Evolutionary conservation across 2,113 vertebrate genomes (phyloP).

Genomic region (Sander vitreus): DNA sequence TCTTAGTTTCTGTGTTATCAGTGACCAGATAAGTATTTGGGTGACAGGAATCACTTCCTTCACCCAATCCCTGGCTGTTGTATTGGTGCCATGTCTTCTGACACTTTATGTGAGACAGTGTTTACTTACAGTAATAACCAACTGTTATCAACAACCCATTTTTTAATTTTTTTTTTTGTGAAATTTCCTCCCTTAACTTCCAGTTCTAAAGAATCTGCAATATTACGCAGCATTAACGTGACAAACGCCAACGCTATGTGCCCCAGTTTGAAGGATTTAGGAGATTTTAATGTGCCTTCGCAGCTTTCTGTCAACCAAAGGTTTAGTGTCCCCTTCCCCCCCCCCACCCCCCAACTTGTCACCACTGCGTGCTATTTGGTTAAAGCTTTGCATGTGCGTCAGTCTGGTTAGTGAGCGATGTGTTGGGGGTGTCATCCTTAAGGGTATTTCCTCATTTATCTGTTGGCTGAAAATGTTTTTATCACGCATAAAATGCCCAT

Average conservation of each 20-base stretch:
- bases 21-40: constrained; percentile 24
- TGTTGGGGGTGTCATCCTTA: constrained; percentile 30
- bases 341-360: not conserved
- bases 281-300: constrained; percentile 79
- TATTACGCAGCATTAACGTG: constrained; percentile 46
- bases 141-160: not conserved
- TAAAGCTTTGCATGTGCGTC: constrained; percentile 78
- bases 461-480: constrained; percentile 22
- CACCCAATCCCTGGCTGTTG: not conserved
- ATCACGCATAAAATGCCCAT: constrained; percentile 45
- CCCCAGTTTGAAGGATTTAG: constrained; percentile 66
- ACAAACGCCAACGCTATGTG: constrained; percentile 46
- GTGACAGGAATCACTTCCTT: constrained; percentile 11
- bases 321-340: constrained; percentile 36
- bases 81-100: constrained; percentile 24
- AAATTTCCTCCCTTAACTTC: constrained; percentile 27
- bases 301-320: constrained; percentile 77
- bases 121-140: constrained; percentile 20
- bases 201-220: constrained; percentile 29
- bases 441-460: constrained; percentile 47
- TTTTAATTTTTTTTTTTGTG: not conserved
- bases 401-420: constrained; percentile 31
- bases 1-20: not conserved
- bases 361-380: constrained; percentile 49
- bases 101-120: not conserved